Conservation (phyloP, 2,113 vertebrate species). For the Aspiorhynchus laticeps region DNA sequence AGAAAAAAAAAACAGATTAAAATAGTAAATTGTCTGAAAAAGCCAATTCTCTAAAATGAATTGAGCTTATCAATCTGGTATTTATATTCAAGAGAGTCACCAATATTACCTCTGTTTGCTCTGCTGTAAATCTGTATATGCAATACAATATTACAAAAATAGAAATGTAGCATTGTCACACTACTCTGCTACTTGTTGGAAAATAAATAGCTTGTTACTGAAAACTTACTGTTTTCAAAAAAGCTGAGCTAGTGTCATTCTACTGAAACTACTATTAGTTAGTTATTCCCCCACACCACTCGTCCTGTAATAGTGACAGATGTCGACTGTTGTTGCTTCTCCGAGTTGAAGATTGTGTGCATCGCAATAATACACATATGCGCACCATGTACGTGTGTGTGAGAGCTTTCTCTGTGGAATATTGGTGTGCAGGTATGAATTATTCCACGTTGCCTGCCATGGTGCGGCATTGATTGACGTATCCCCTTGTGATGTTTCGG, state of each 20-base stretch:
- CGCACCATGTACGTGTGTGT: background rate
- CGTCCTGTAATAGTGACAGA: constrained; percentile 46
- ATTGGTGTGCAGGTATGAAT: constrained; percentile 48
- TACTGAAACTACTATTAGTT: background rate
- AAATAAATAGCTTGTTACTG: background rate
- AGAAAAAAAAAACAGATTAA: background rate
- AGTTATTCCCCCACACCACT: background rate
- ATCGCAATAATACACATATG: constrained; percentile 15
- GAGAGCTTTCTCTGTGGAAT: constrained; percentile 40
- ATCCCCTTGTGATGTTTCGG: constrained; percentile 48
- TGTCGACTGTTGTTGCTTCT: constrained; percentile 46
- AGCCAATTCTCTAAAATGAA: background rate
- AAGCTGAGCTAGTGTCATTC: background rate
- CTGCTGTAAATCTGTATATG: background rate
- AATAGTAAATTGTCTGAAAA: background rate
- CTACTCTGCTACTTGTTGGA: too few relatives aligned
- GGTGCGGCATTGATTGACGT: constrained; percentile 47
- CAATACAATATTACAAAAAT: background rate
- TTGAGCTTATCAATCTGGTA: background rate
- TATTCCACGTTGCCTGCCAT: constrained; percentile 46
- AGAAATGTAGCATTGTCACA: background rate
- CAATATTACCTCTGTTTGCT: background rate
- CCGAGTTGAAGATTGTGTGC: background rate
- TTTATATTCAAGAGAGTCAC: background rate
- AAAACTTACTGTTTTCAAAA: constrained; percentile 7